Percentiles rank a stretch among this genome's conserved stretches.
These are phyloP conservation scores for Ceyx margarethae DNA, from an alignment of 2,113 vertebrate genomes.

Conservation along the genomic window DNA sequence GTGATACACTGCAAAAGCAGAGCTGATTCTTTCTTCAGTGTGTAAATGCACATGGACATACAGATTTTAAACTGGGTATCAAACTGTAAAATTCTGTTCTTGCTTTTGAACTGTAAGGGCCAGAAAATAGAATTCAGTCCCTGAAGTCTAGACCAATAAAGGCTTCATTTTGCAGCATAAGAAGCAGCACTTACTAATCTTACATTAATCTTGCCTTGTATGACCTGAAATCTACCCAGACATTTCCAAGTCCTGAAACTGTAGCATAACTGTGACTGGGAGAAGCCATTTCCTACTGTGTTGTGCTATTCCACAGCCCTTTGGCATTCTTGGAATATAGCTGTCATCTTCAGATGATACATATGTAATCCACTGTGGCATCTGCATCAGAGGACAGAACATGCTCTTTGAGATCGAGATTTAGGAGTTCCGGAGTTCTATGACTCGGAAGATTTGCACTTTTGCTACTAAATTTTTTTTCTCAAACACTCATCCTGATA, in stretches of 20 bases:
- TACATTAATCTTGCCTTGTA: background rate
- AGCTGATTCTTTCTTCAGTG: background rate
- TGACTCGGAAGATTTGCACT: background rate
- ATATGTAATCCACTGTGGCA: background rate
- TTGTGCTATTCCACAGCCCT: background rate
- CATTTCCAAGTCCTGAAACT: background rate
- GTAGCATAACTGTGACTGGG: background rate
- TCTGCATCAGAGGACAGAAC: background rate
- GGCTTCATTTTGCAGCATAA: background rate
- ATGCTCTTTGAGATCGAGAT: background rate
- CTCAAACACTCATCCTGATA: background rate
- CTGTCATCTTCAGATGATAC: background rate
- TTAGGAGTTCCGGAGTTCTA: background rate
- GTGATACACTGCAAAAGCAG: background rate
- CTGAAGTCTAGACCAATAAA: background rate
- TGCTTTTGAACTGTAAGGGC: background rate
- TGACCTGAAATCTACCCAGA: background rate
- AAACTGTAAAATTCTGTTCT: background rate
- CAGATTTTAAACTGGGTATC: background rate
- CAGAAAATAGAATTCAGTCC: background rate
- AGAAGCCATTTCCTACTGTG: background rate
- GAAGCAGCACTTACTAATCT: background rate
- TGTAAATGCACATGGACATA: background rate
- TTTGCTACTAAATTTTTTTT: background rate
- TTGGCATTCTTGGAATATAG: background rate